Base-by-base conservation (phyloP, 2,888 invertebrate species). In the Dasysyrphus albostriatus region DNA sequence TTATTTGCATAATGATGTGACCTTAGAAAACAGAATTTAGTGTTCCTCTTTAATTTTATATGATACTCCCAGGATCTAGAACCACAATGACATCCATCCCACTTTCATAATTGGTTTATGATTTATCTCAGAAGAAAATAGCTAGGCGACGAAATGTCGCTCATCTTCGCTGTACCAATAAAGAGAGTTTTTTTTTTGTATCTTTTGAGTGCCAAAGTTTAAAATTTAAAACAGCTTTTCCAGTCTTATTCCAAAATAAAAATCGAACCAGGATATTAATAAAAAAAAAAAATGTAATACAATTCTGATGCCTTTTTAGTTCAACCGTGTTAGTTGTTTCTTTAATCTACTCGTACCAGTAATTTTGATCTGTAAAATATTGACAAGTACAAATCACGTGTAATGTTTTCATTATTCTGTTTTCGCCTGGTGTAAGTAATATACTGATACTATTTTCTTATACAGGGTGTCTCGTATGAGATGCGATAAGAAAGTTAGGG, bases 1-100 rank as follows among this genome's bases (percentile, higher is more conserved):
- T 37, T 58, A 58, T 34, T 37, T 58, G 56, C 16, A 56, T 16
- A 56, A 34, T 56, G 16, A 34, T 58, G 34, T 58, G 58, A 58
- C 58, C 58, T 58, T 58, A 56, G 7, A 32, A 54, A 32, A 16
- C 32, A 56, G 8, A n/a, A 58, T 19, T 58, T 10, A 37, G 3
- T 58, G 10, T 16, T 32, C 54, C 54, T 6, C 14, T 51, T 14
- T 24, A n/a, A n/a, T n/a, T n/a, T n/a, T 29, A 14, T 49, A 44
- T n/a, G 19, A 49, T 49, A 8, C 3, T 12, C 29, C 51, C 12
- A 14, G 51, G 8, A 32, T n/a, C 56, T 56, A n/a, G 5, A 56
- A 32, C 6, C 10, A 16, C 7, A 29, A 51, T 51, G 12, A 2
- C 14, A 29, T 16, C 58, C 58, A 16, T 5, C 16, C 32, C 16